These are phyloP conservation scores for Microtus montanus DNA, from an alignment of 2,113 vertebrate species.

Conservation along the genomic window DNA sequence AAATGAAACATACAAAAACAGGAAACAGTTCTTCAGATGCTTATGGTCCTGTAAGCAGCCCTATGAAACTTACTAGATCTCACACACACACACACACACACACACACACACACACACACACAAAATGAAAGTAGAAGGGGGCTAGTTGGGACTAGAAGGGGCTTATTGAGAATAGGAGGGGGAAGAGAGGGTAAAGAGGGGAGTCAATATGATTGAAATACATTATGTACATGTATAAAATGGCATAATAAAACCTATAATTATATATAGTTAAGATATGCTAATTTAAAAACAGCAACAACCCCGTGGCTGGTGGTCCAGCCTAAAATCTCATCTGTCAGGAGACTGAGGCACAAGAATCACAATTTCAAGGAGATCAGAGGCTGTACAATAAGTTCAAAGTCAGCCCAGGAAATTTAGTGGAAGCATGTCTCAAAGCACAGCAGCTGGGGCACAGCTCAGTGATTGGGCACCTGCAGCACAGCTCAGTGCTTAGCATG, in stretches of 20 bases:
- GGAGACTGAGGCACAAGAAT: background rate
- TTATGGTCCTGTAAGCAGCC: background rate
- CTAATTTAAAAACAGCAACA: background rate
- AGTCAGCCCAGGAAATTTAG: too few species aligned
- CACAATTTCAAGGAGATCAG: background rate
- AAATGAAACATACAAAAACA: background rate
- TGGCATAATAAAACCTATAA: background rate
- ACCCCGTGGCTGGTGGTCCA: background rate
- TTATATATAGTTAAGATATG: background rate
- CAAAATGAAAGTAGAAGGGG: background rate
- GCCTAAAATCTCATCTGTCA: background rate
- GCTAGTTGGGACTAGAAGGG: background rate
- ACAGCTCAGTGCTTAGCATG: background rate
- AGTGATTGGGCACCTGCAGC: background rate
- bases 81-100: background rate
- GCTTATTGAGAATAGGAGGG: background rate
- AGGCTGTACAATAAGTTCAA: background rate
- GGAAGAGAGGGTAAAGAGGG: background rate
- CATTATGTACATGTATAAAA: background rate
- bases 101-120: background rate
- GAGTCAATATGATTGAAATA: background rate
- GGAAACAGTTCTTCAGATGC: background rate
- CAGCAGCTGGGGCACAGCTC: background rate
- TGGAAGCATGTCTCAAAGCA: background rate
- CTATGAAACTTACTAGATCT: too few species aligned